Conservation (phyloP, 2,113 vertebrate genomes). For the Cheirogaleus medius region DNA sequence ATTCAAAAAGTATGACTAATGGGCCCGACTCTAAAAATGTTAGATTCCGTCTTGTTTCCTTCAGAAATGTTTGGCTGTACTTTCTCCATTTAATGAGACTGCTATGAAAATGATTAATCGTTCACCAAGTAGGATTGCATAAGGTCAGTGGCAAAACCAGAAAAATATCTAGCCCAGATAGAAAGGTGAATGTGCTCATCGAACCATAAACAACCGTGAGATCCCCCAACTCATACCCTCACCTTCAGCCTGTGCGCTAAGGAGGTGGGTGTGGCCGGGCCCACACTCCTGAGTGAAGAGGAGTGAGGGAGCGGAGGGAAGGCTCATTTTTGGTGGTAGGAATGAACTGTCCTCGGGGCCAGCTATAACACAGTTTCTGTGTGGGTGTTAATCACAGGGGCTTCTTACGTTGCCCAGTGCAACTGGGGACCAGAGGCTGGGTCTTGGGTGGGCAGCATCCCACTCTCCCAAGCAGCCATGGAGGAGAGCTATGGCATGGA, state of each 20-base stretch:
- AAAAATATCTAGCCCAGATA: background rate
- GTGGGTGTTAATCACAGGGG: too few species aligned
- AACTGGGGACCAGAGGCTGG: background rate
- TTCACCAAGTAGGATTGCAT: background rate
- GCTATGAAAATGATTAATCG: background rate
- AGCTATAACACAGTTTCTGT: background rate
- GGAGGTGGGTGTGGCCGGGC: background rate
- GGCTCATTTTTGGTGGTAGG: background rate
- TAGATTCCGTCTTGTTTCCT: background rate
- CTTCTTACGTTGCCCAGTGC: background rate
- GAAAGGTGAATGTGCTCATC: background rate
- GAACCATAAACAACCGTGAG: background rate
- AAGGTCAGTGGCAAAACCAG: background rate
- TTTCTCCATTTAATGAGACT: background rate
- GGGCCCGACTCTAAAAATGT: background rate
- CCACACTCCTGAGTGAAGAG: background rate
- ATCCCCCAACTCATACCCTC: background rate
- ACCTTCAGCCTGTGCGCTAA: background rate
- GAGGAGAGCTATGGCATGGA: background rate
- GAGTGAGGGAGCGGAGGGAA: background rate
- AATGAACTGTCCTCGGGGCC: background rate
- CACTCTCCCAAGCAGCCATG: fast-evolving
- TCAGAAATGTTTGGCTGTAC: background rate
- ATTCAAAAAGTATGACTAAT: background rate
- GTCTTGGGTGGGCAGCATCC: too few species aligned